Base-by-base conservation (phyloP, 2,113 vertebrate genomes). In the Coturnix japonica region DNA sequence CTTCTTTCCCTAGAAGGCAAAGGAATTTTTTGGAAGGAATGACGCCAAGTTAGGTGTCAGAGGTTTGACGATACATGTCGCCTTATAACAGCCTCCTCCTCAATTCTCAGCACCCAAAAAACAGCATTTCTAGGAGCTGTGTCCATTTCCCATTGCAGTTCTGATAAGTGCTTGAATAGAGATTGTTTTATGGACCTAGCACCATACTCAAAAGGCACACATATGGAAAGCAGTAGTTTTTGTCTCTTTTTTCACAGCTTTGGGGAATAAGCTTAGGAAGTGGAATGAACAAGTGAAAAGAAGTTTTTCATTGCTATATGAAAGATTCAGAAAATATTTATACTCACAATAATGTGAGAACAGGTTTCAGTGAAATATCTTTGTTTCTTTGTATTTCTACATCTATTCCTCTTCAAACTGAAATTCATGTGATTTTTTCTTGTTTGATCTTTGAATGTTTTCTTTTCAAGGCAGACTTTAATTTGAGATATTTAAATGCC, bases 371-470 rank as follows among this genome's bases (percentile, higher is more conserved):
- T 46, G 64, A 21, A 72, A 10, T 56, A 92, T 72, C 41, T 46
- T 83, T 92, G 35, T 72, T 84, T 66, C 74, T 12, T 92, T 90
- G 16, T 56, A 6, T 54, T 69, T 47, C 79, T 81, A 8, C 30
- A 23, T 86, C 18, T 81, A 22, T 41, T 86, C 13, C 26, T 16
- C 90, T 89, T 79, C 59, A 72, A 89, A 56, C 11, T 46, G 17
- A 79, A 87, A 41, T 37, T 9, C 3, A 3, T 17, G 28, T 22
- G 21, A 22, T 47, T 49, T n/a, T 33, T 63, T 26, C 37, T 7
- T 41, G 39, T 37, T 86, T 90, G 80, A 59, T 77, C 85, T 92
- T 76, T 4, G 63, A 87, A 79, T 56, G 8, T 0, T 46, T 90
- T 90, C 61, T 74, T 53, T 53, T 77, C 18, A 69, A 81, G 28